A percentile compares a stretch with the other conserved stretches of the same genome.
Conservation (phyloP, 2,888 invertebrate genomes). For the Ornithoptera alexandrae region DNA sequence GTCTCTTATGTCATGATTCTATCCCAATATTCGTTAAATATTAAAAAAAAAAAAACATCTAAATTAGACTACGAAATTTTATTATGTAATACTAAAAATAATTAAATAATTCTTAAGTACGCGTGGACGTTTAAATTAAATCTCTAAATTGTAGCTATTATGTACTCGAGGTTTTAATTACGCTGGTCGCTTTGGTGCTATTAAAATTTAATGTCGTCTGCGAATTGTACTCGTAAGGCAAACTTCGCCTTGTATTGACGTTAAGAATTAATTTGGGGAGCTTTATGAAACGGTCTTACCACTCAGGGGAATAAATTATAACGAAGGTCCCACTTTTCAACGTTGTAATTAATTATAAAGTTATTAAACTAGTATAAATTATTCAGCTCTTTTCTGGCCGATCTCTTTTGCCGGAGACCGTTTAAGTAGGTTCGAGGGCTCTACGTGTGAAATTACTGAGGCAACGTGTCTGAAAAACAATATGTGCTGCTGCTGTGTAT, state of each 20-base stretch:
- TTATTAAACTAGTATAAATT: not conserved
- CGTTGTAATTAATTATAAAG: not conserved
- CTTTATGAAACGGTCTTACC: not conserved
- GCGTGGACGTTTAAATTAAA: not conserved
- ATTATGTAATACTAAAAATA: too few species aligned
- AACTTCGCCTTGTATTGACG: conserved; percentile 3
- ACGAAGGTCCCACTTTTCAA: not conserved
- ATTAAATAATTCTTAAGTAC: too few species aligned
- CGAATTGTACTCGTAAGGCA: not conserved
- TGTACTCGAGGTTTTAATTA: conserved; percentile 16
- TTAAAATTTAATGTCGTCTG: conserved; percentile 5
- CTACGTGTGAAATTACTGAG: too few species aligned
- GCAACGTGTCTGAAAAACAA: too few species aligned
- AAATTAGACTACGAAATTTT: too few species aligned
- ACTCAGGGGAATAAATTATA: not conserved
- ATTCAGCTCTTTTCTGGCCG: not conserved
- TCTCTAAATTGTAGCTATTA: conserved; percentile 9
- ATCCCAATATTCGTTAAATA: too few species aligned
- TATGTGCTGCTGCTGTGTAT: too few species aligned
- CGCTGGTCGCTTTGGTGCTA: conserved; percentile 8
- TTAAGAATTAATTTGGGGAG: conserved; percentile 2
- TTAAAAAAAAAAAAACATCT: too few species aligned
- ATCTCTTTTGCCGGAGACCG: too few species aligned
- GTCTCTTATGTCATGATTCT: too few species aligned
- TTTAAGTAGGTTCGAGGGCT: too few species aligned